Percentiles rank a stretch among this genome's conserved stretches.
phyloP scores from a whole-genome alignment of 2,888 invertebrate genomes.

The Epirrita christyi region DNA sequence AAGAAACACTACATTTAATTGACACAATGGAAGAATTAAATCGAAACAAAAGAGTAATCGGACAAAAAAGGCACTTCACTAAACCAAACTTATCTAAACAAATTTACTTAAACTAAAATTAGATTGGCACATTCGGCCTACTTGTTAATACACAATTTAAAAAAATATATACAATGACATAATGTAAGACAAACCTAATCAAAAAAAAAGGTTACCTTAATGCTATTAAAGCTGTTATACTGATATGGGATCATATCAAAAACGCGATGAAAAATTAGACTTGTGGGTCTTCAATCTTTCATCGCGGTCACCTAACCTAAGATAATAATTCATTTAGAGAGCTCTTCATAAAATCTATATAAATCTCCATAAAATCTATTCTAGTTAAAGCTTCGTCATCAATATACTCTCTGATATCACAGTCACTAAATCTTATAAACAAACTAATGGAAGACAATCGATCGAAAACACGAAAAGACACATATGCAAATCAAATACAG shows the following conservation, averaged over 20 bases:
- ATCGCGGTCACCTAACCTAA: conserved; percentile 21
- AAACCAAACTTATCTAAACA: conserved; percentile 41
- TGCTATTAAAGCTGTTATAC: conserved; percentile 38
- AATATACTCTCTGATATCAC: conserved; percentile 69
- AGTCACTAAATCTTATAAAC: conserved; percentile 62
- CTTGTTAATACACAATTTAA: conserved; percentile 47
- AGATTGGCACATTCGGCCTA: conserved; percentile 81
- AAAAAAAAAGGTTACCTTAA: conserved; percentile 28
- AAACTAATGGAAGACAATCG: conserved; percentile 76
- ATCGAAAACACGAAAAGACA: conserved; percentile 50
- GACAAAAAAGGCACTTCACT: conserved; percentile 29
- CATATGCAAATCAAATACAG: conserved; percentile 36
- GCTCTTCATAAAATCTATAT: conserved; percentile 31
- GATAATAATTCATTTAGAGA: conserved; percentile 40
- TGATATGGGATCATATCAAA: conserved; percentile 31
- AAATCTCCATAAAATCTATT: conserved; percentile 19
- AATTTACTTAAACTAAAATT: conserved; percentile 40
- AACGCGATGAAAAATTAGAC: conserved; percentile 9
- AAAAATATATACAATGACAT: conserved; percentile 29
- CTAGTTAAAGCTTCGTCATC: conserved; percentile 73
- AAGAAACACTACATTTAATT: conserved; percentile 39
- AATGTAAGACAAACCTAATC: conserved; percentile 21
- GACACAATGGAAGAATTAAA: conserved; percentile 68
- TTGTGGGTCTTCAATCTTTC: conserved; percentile 10
- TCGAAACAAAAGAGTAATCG: conserved; percentile 41